A percentile compares a stretch with the other conserved stretches of the same genome.
Evolutionary conservation across 2,797 vertebrate species (phyloP).

Genomic region (Scolopax rusticola): DNA sequence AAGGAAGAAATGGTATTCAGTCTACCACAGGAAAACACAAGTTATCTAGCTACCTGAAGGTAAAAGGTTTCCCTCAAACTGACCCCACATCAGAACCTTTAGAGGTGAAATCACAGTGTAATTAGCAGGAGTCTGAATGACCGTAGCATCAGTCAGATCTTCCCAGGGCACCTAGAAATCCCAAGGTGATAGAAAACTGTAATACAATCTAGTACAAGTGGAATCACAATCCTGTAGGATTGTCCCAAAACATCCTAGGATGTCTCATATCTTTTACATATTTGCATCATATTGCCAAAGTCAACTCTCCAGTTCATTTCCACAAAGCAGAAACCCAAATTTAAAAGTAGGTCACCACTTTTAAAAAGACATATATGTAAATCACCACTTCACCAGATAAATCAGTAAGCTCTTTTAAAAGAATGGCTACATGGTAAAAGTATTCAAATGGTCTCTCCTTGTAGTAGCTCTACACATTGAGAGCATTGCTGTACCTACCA

Average conservation of each 20-base stretch:
- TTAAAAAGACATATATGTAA: background rate
- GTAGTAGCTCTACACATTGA: background rate
- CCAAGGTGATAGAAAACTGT: background rate
- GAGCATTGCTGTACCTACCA: background rate
- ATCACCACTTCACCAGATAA: background rate
- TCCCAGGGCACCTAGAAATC: background rate
- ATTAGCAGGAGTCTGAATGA: background rate
- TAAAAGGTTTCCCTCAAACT: background rate
- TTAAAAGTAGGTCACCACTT: background rate
- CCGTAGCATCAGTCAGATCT: background rate
- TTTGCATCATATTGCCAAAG: background rate
- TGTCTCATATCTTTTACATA: background rate
- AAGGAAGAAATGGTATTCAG: background rate
- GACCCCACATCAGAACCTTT: background rate
- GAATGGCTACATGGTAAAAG: background rate
- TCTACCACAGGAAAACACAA: background rate
- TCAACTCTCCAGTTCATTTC: background rate
- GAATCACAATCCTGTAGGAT: background rate
- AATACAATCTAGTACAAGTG: background rate
- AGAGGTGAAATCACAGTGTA: background rate
- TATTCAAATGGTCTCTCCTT: background rate
- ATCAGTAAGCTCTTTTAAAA: background rate
- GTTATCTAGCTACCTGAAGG: background rate
- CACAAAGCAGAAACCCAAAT: background rate
- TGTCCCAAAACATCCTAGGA: background rate